Conservation (phyloP, 2,113 vertebrate genomes). For the Actinemys pallida region DNA sequence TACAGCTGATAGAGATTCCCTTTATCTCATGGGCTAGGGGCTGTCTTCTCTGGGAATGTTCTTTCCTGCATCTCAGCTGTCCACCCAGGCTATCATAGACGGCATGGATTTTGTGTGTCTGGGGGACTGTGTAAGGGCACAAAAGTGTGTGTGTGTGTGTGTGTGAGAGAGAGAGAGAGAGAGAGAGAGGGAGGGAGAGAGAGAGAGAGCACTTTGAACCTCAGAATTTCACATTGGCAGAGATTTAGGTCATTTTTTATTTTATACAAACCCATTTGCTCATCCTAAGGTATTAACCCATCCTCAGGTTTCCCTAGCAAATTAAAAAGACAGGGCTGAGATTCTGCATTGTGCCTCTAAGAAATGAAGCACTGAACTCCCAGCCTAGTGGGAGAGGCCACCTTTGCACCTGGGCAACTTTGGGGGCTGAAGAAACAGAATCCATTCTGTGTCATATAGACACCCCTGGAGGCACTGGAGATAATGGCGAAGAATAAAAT, state of each 20-base stretch:
- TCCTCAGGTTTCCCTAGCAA: too few species aligned
- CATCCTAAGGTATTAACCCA: too few species aligned
- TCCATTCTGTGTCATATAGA: background rate
- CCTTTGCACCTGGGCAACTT: background rate
- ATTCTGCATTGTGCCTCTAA: too few species aligned
- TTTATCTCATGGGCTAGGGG: background rate
- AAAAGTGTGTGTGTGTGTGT: too few species aligned
- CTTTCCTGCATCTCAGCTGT: background rate
- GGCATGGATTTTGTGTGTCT: background rate
- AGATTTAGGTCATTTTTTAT: too few species aligned
- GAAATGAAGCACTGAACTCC: background rate
- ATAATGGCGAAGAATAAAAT: accelerated
- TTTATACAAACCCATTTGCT: too few species aligned
- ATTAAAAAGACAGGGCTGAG: too few species aligned
- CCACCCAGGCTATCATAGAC: background rate
- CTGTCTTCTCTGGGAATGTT: background rate
- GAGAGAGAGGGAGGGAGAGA: too few species aligned
- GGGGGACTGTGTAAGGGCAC: background rate
- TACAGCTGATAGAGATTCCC: background rate
- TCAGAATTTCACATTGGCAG: too few species aligned
- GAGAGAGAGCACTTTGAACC: too few species aligned
- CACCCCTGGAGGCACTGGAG: background rate
- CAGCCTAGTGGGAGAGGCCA: background rate
- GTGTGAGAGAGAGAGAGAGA: too few species aligned
- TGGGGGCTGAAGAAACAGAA: background rate